phyloP scores from a whole-genome alignment of 2,888 invertebrate genomes.

The Drosophila lacicola region DNA sequence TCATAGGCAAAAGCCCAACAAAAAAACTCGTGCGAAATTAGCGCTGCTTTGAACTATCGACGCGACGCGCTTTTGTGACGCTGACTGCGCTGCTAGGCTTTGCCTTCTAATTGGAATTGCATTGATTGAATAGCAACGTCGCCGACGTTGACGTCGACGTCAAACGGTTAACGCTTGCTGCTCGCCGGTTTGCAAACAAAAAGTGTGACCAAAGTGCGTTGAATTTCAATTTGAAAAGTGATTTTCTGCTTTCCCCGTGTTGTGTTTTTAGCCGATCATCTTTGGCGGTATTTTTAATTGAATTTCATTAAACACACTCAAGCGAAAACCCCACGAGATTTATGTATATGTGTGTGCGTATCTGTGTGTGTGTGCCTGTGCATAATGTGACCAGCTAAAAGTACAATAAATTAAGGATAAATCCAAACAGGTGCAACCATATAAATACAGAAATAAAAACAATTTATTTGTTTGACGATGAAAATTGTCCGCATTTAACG shows the following conservation, averaged over 20 bases:
- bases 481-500: conserved; percentile 2
- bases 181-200: conserved; percentile 23
- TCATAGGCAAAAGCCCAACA: too few relatives aligned
- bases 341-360: not conserved
- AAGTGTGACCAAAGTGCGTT: conserved; percentile 62
- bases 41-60: conserved; percentile 17
- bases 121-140: conserved; percentile 47
- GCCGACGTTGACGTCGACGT: conserved; percentile 22
- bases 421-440: conserved; percentile 27
- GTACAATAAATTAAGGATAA: conserved; percentile 52
- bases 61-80: conserved; percentile 11
- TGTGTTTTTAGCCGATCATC: conserved; percentile 3
- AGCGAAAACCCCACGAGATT: conserved; percentile 6
- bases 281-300: conserved; percentile 45
- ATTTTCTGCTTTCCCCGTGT: conserved; percentile 1
- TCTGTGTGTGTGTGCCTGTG: conserved; percentile 14
- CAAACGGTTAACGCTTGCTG: conserved; percentile 5
- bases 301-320: conserved; percentile 23
- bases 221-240: conserved; percentile 29
- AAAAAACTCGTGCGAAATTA: conserved; percentile 4
- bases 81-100: not conserved
- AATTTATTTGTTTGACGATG: not conserved
- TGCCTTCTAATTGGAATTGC: conserved; percentile 51
- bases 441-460: conserved; percentile 5
- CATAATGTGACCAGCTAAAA: conserved; percentile 19